Conservation (phyloP, 1,140 invertebrate species). For the Drosophila tsacasi region DNA sequence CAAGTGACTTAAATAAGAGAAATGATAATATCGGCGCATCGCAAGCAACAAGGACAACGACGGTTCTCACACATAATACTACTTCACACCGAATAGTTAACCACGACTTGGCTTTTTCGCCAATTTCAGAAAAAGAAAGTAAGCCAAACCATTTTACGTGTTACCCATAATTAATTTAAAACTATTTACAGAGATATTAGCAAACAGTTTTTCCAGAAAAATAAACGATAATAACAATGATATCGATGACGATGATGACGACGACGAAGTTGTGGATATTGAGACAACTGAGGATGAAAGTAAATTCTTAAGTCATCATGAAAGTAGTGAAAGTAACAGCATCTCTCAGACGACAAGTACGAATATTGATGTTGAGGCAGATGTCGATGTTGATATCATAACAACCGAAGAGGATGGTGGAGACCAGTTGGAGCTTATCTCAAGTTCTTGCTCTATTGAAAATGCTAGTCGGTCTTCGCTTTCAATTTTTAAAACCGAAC, state of each 20-base stretch:
- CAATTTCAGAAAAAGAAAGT: constrained; percentile 30
- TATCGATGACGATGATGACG: constrained; percentile 86
- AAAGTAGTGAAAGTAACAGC: constrained; percentile 43
- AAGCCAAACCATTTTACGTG: constrained; percentile 2
- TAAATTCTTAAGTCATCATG: constrained; percentile 24
- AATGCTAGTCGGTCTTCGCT: constrained; percentile 14
- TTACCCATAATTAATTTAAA: not conserved
- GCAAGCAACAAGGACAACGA: constrained; percentile 86
- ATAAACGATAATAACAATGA: constrained; percentile 6
- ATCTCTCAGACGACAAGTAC: constrained; percentile 45
- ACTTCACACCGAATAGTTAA: constrained; percentile 37
- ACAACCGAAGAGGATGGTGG: constrained; percentile 55
- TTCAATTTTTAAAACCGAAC: constrained; percentile 21
- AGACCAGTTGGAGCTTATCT: constrained; percentile 49
- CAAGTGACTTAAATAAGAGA: constrained; percentile 55
- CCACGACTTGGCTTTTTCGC: constrained; percentile 23
- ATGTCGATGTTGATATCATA: constrained; percentile 60
- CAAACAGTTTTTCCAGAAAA: constrained; percentile 1
- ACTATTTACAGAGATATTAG: constrained; percentile 4
- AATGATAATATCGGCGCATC: constrained; percentile 45
- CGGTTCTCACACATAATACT: constrained; percentile 60
- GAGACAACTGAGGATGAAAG: constrained; percentile 87
- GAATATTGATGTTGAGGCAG: constrained; percentile 60
- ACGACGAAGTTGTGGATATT: constrained; percentile 88
- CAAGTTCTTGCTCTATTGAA: constrained; percentile 2